Conservation (phyloP, 2,888 invertebrate species). For the Platycheirus albimanus region DNA sequence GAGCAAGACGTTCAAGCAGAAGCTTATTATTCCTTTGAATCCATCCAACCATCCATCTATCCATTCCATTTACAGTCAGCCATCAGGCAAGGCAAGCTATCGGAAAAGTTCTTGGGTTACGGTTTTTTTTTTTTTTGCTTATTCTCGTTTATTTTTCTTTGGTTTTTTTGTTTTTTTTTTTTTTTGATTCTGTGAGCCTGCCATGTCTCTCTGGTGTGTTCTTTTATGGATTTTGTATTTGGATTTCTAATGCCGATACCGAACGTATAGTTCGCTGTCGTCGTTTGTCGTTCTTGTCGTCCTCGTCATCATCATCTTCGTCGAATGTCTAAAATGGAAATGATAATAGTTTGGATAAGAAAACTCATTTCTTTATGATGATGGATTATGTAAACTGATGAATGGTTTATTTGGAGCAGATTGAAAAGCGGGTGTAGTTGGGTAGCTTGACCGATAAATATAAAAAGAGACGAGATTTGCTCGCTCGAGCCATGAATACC, state of each 20-base stretch:
- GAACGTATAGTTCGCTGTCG: slow-evolving; percentile 2
- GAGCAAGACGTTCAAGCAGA: slow-evolving; percentile 66
- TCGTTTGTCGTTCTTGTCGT: slow-evolving; percentile 19
- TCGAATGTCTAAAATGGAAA: slow-evolving; percentile 64
- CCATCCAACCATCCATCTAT: slow-evolving; percentile 59
- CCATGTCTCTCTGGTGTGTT: slow-evolving; percentile 11
- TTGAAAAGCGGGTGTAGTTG: slow-evolving; percentile 21
- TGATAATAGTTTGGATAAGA: slow-evolving; percentile 73
- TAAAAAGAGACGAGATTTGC: slow-evolving; percentile 22
- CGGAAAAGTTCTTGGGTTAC: slow-evolving; percentile 59
- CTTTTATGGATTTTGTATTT: slow-evolving; percentile 64
- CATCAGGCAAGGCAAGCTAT: slow-evolving; percentile 40
- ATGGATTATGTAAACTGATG: slow-evolving; percentile 74
- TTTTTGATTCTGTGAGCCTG: neutral
- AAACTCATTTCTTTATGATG: slow-evolving; percentile 71
- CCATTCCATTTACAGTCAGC: slow-evolving; percentile 50
- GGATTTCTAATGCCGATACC: slow-evolving; percentile 53
- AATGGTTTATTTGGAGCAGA: slow-evolving; percentile 66
- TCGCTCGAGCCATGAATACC: slow-evolving; percentile 53
- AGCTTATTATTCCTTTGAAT: slow-evolving; percentile 73
- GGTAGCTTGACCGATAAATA: neutral
- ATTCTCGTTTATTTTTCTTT: no score
- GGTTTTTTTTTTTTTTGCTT: slow-evolving; percentile 20
- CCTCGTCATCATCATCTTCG: slow-evolving; percentile 34
- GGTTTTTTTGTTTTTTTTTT: slow-evolving; percentile 12